These are phyloP conservation scores for Agriotes lineatus DNA, from an alignment of 2,888 invertebrate species.

Conservation along the genomic window DNA sequence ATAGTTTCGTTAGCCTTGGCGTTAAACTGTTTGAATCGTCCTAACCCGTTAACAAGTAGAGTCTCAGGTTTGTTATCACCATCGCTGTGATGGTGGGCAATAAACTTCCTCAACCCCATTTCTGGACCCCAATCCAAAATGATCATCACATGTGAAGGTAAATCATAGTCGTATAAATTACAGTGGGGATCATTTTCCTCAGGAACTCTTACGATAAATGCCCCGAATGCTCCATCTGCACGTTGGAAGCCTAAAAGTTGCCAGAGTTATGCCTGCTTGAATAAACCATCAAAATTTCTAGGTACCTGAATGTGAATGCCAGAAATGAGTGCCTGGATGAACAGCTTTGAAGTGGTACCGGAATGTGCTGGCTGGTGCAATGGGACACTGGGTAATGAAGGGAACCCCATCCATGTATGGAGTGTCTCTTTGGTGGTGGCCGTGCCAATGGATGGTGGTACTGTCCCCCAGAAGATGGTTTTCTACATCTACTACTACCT, in stretches of 20 bases:
- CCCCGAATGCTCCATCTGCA: conserved; percentile 87
- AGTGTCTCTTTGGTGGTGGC: conserved; percentile 81
- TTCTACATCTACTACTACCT: conserved; percentile 83
- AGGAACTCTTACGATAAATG: conserved; percentile 80
- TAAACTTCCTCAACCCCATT: conserved; percentile 79
- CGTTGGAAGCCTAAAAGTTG: conserved; percentile 79
- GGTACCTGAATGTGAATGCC: conserved; percentile 80
- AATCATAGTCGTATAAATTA: conserved; percentile 82
- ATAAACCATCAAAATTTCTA: no score
- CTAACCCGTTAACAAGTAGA: conserved; percentile 86
- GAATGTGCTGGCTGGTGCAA: conserved; percentile 80
- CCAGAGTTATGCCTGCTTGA: no score
- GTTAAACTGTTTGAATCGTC: conserved; percentile 70
- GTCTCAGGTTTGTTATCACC: conserved; percentile 88
- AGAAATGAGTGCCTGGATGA: conserved; percentile 86
- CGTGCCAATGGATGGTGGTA: conserved; percentile 94
- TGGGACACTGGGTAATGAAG: conserved; percentile 87
- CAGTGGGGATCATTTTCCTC: conserved; percentile 74
- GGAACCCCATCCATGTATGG: conserved; percentile 94
- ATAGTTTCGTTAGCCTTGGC: conserved; percentile 52
- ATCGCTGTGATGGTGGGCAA: conserved; percentile 85
- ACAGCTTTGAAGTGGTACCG: conserved; percentile 81
- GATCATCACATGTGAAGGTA: conserved; percentile 80
- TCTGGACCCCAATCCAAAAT: conserved; percentile 88
- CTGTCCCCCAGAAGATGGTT: conserved; percentile 85